Percentiles rank a stretch among this genome's conserved stretches.
Conservation (phyloP, 2,888 invertebrate species). For the Tenthredo amoena region DNA sequence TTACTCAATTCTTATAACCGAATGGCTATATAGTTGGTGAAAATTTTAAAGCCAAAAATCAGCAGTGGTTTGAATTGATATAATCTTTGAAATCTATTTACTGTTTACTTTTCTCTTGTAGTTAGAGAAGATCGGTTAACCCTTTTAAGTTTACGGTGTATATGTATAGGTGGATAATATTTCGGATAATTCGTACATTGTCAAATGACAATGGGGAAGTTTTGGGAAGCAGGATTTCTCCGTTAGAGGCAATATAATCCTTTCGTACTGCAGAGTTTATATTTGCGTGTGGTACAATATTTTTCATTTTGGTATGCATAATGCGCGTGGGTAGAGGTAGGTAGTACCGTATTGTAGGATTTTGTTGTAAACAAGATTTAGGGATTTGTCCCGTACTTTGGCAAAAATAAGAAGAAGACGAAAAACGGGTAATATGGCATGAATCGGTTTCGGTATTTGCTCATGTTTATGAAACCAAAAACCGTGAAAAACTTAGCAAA, state of each 20-base stretch:
- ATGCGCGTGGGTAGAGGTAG: background rate
- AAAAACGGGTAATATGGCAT: conserved; percentile 62
- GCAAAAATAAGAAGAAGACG: background rate
- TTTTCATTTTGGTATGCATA: conserved; percentile 6
- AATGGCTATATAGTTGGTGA: background rate
- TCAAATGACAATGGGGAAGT: conserved; percentile 59
- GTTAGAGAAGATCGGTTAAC: conserved; percentile 8
- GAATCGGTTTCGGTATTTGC: conserved; percentile 59
- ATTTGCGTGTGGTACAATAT: background rate
- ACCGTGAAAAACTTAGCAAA: conserved; percentile 77
- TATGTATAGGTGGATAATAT: conserved; percentile 46
- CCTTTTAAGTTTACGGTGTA: background rate
- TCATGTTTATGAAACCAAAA: conserved; percentile 77
- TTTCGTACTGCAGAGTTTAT: conserved; percentile 60
- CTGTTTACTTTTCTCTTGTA: conserved; percentile 26
- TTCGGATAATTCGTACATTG: conserved; percentile 64
- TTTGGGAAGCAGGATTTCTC: conserved; percentile 49
- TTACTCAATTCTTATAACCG: background rate
- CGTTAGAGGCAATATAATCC: conserved; percentile 66
- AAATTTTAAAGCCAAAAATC: conserved; percentile 41
- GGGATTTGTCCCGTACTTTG: conserved; percentile 69
- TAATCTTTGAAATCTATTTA: conserved; percentile 8
- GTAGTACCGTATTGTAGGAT: conserved; percentile 58
- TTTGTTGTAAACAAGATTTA: conserved; percentile 75
- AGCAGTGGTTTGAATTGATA: background rate